Evolutionary conservation across 2,797 vertebrate species (phyloP).

Genomic region (Lacerta agilis): DNA sequence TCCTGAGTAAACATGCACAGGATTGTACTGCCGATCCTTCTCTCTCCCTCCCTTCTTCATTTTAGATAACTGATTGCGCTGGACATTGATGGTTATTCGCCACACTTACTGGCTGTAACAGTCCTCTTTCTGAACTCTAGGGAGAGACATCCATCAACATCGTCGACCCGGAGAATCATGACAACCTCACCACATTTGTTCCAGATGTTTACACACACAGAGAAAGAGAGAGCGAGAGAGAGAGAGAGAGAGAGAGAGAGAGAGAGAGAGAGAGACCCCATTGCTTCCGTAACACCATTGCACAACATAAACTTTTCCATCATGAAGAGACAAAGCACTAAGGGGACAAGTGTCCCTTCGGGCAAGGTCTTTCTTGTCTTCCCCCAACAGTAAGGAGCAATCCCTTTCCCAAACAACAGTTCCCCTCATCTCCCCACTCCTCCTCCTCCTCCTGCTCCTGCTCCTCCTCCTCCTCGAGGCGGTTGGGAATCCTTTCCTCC

Average conservation of each 20-base stretch:
- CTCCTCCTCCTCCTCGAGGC: not conserved
- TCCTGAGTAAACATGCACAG: not conserved
- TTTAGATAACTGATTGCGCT: not conserved
- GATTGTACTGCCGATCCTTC: too few species aligned
- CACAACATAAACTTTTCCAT: not conserved
- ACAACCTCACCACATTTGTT: not conserved
- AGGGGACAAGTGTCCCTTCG: not conserved
- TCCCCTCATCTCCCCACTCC: fast-evolving
- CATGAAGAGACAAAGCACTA: not conserved
- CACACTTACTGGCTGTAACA: not conserved
- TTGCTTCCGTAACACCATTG: not conserved
- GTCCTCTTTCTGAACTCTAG: not conserved
- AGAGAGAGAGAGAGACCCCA: not conserved
- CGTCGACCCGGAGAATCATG: not conserved
- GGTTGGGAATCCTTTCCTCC: not conserved
- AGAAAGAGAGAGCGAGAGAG: too few species aligned
- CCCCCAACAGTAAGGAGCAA: not conserved
- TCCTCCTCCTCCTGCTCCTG: not conserved
- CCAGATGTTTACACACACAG: not conserved
- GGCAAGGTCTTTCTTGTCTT: fast-evolving
- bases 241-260: too few species aligned
- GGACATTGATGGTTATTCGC: not conserved
- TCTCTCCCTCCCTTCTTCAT: not conserved
- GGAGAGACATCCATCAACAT: not conserved
- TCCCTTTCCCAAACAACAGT: fast-evolving